Evolutionary conservation across 2,888 invertebrate species (phyloP).

Genomic region (Cheilosia scutellata): DNA sequence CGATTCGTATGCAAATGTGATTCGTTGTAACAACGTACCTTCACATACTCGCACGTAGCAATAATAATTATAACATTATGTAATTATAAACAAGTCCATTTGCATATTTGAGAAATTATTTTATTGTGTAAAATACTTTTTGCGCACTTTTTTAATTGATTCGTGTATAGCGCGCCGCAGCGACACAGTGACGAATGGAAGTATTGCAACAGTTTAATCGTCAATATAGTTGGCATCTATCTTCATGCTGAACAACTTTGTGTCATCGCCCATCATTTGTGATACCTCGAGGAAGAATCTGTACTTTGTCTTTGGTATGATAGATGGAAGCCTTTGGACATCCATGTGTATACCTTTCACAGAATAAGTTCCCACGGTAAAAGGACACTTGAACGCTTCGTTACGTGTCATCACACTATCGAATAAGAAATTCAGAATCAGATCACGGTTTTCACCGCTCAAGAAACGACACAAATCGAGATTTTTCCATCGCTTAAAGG

Average conservation of each 20-base stretch:
- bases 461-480: slow-evolving; percentile 58
- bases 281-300: slow-evolving; percentile 50
- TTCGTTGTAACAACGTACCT: slow-evolving; percentile 67
- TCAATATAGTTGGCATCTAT: slow-evolving; percentile 25
- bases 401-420: slow-evolving; percentile 13
- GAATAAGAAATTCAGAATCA: slow-evolving; percentile 43
- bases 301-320: slow-evolving; percentile 41
- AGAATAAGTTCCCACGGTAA: slow-evolving; percentile 38
- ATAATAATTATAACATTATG: slow-evolving; percentile 62
- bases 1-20: slow-evolving; percentile 54
- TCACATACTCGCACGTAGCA: slow-evolving; percentile 59
- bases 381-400: slow-evolving; percentile 34
- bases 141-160: slow-evolving; percentile 67
- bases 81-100: slow-evolving; percentile 69
- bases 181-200: slow-evolving; percentile 9
- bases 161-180: slow-evolving; percentile 17
- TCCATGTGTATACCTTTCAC: slow-evolving; percentile 31
- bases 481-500: slow-evolving; percentile 54
- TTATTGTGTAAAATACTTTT: slow-evolving; percentile 51
- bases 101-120: slow-evolving; percentile 64
- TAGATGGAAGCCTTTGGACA: slow-evolving; percentile 19
- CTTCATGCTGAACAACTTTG: slow-evolving; percentile 53
- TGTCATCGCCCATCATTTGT: slow-evolving; percentile 56
- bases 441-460: slow-evolving; percentile 43
- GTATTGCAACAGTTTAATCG: background rate